Evolutionary conservation across 2,113 vertebrate species (phyloP).

Genomic region (Tautogolabrus adspersus): DNA sequence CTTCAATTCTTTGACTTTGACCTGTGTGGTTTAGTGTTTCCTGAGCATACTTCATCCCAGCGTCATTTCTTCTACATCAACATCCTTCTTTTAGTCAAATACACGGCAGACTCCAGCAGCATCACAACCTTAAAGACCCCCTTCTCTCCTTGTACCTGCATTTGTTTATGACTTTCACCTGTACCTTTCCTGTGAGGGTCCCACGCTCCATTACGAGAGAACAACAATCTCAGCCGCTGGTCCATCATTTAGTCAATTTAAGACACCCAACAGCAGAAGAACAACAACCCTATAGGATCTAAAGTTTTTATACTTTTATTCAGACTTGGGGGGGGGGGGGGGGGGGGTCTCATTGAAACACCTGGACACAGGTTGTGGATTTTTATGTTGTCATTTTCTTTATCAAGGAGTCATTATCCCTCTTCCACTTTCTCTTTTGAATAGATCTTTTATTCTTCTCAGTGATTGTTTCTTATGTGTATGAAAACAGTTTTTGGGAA

Average conservation of each 20-base stretch:
- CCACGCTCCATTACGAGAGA: conserved; percentile 79
- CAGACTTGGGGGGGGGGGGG: too few species aligned
- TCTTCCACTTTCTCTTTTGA: too few species aligned
- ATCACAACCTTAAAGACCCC: conserved; percentile 48
- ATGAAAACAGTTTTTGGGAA: too few species aligned
- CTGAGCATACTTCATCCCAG: background rate
- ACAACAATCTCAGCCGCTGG: conserved; percentile 76
- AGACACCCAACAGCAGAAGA: background rate
- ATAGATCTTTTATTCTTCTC: too few species aligned
- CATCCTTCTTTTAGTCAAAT: conserved; percentile 27
- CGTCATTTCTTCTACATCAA: conserved; percentile 19
- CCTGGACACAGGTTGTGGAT: too few species aligned
- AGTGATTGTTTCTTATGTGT: too few species aligned
- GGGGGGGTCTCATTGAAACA: too few species aligned
- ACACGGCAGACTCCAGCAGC: conserved; percentile 48
- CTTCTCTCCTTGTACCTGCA: conserved; percentile 40
- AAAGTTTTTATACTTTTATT: background rate
- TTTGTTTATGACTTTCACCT: conserved; percentile 80
- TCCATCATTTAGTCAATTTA: conserved; percentile 43
- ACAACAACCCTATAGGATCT: background rate
- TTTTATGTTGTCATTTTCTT: too few species aligned
- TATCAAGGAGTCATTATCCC: too few species aligned
- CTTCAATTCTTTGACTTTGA: background rate
- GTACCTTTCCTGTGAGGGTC: conserved; percentile 75
- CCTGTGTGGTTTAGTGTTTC: too few species aligned